Base-by-base conservation (phyloP, 2,113 vertebrate genomes). In the Campylomormyrus tamandua region DNA sequence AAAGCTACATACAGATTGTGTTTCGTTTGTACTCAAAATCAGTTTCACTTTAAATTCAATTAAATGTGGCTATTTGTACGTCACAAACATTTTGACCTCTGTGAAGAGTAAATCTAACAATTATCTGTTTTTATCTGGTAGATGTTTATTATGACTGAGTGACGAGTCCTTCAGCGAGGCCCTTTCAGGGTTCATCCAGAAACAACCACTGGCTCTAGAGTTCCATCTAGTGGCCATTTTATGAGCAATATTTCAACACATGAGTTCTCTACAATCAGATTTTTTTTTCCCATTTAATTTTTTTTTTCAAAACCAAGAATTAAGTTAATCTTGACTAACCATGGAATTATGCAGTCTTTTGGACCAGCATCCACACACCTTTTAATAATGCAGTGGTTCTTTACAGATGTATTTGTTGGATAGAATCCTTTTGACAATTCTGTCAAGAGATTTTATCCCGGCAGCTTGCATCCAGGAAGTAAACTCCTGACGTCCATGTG, bases 141-240 rank as follows among this genome's bases (percentile, higher is more conserved):
- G 95, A 94, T 95, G 31, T 88, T 83, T 42, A 93, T 96, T 86
- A 87, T 93, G 91, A 95, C 10, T 83, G 90, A 74, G 89, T 52
- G 83, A 87, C 7, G 11, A 15, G 45, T 87, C 3, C 3, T 48
- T 27, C 58, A 45, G 21, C 11, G 27, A 0, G 5, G 52, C 0
- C 19, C 35, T 24, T 39, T 24, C 52, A 3, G 42, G 2, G 9
- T 9, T 45, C 11, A 11, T 15, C 86, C 62, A 42, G 62, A 31
- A 88, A n/a, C 62, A 66, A 27, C 21, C 58, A 24, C 56, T 6
- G 39, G 56, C 5, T n/a, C 58, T 31, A 48, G 17, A n/a, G 35
- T 35, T 10, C 53, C 87, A 62, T 45, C 87, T 62, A 52, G 49
- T 53, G 85, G 85, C 39, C 45, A 24, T 39, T 53, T 53, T 21